A percentile compares a stretch with the other conserved stretches of the same genome.
These are phyloP conservation scores for Oasisia sp. DNA, from an alignment of 2,888 invertebrate species.

Conservation along the genomic window DNA sequence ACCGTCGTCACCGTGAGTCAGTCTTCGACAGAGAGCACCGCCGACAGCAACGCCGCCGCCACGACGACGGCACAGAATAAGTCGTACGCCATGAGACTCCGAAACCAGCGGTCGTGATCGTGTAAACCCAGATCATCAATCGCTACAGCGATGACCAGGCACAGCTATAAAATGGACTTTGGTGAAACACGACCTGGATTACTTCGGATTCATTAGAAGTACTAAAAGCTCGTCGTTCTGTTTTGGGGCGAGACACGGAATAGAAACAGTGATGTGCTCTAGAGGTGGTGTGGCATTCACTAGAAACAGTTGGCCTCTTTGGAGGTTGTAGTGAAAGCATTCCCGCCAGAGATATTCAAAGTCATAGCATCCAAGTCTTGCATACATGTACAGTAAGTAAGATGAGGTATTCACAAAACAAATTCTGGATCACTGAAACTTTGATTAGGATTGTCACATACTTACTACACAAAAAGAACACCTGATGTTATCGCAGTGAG, in stretches of 20 bases:
- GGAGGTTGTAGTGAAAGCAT: no score
- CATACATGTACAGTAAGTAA: no score
- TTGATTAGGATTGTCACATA: no score
- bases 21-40: not conserved
- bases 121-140: not conserved
- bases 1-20: conserved; percentile 22
- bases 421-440: no score
- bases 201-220: not conserved
- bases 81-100: not conserved
- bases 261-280: no score
- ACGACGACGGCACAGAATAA: not conserved
- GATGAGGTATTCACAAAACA: no score
- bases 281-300: no score
- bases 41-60: not conserved
- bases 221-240: not conserved
- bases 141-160: not conserved
- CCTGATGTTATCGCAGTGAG: no score
- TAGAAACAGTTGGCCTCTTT: no score
- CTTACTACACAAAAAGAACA: no score
- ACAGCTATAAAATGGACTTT: not conserved
- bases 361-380: no score
- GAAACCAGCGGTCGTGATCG: not conserved
- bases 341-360: no score
- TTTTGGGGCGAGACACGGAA: not conserved
- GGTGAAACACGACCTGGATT: not conserved